Evolutionary conservation across 2,888 invertebrate species (phyloP), one percentile per base, ranked within the genome.

Genomic region (Trissoscelio sp.): DNA sequence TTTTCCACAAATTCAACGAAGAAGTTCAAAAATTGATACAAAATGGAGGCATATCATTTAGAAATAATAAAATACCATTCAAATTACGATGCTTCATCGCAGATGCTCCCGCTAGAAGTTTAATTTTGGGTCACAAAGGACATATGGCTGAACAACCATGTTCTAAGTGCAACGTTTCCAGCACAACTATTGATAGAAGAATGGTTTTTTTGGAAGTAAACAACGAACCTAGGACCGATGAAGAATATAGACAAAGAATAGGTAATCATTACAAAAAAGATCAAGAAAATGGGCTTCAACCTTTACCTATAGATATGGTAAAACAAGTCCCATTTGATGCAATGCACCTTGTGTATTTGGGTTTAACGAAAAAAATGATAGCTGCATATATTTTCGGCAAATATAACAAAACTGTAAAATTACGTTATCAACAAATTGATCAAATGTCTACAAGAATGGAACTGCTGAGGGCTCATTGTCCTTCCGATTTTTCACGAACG

Each of bases 401-500:
- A 83, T 73, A 22, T 60, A 31, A 42, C 37, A 62, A 77, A 72
- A 46, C 9, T 39, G 51, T 51, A 4, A 66, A 66, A 18, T 12
- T 66, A n/a, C 39, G 37, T 3, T 66, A 31, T 24, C 0, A 12
- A 9, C 18, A 66, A 66, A 66, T 66, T 31, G 44, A 51, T 39
- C 14, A 22, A n/a, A 37, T 66, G 22, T 51, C 51, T 12, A 3
- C 2, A 42, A 67, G 79, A 28, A 70, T 85, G 24, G 53, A 74
- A 39, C 6, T 42, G 83, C 18, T 77, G 20, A 55, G 57, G 42
- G n/a, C 16, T 18, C 72, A 58, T 58, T 82, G 80, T 9, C 87
- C 87, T 4, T 64, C 60, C 14, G 86, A 88, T 37, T 87, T 87
- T 81, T 66, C 83, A 11, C 84, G 86, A 20, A 57, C 39, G 42